Evolutionary conservation across 2,888 invertebrate species (phyloP).

Genomic region (Ormyrus pomaceus): DNA sequence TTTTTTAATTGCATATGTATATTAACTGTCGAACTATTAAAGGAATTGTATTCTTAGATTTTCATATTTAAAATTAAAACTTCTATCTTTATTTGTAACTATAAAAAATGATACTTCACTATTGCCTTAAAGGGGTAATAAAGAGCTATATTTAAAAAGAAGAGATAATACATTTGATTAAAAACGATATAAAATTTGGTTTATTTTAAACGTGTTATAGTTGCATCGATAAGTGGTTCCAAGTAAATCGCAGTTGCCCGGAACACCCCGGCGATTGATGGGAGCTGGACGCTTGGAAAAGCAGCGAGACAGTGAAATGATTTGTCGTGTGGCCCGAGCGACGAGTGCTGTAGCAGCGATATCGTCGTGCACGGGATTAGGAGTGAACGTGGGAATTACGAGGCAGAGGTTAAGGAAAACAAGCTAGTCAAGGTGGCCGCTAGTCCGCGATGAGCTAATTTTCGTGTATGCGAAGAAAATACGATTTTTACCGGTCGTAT

Average conservation of each 20-base stretch:
- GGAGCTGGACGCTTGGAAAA: constrained; percentile 63
- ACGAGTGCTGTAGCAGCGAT: constrained; percentile 54
- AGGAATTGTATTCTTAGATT: too few relatives aligned
- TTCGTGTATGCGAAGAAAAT: constrained; percentile 62
- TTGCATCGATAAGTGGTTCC: constrained; percentile 99
- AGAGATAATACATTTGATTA: too few relatives aligned
- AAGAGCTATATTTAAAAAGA: too few relatives aligned
- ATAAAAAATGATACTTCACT: too few relatives aligned
- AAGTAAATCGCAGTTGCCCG: constrained; percentile 98
- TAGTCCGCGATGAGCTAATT: constrained; percentile 73
- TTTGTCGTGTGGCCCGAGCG: constrained; percentile 19
- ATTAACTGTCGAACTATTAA: too few relatives aligned
- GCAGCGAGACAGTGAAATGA: constrained; percentile 63
- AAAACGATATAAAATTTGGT: too few relatives aligned
- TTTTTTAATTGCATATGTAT: too few relatives aligned
- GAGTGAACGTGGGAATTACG: constrained; percentile 58
- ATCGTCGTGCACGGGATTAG: constrained; percentile 60
- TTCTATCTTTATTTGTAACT: too few relatives aligned
- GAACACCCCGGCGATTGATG: constrained; percentile 96
- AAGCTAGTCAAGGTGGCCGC: constrained; percentile 75
- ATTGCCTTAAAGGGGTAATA: too few relatives aligned
- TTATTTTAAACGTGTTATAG: constrained; percentile 78
- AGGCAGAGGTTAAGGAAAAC: constrained; percentile 59
- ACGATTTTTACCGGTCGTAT: constrained; percentile 55
- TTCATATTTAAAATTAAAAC: too few relatives aligned